phyloP scores from a whole-genome alignment of 2,888 invertebrate genomes.

The Protodeltote pygarga region DNA sequence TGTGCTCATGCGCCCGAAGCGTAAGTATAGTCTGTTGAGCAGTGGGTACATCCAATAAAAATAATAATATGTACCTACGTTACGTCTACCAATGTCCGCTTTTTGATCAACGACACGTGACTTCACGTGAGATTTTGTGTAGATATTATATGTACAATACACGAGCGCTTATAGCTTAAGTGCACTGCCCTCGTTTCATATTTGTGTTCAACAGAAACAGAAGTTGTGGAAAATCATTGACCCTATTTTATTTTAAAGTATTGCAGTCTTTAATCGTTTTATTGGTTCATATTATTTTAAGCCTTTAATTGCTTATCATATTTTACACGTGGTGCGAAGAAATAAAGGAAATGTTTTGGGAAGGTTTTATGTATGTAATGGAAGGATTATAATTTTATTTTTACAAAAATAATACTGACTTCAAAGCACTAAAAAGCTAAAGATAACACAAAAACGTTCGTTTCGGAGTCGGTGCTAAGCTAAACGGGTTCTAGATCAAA shows the following conservation, averaged over 20 bases:
- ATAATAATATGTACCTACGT: conserved; percentile 1
- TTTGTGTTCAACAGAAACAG: conserved; percentile 48
- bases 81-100: conserved; percentile 40
- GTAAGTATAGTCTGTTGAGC: conserved; percentile 5
- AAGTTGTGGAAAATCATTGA: conserved; percentile 52
- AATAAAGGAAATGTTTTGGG: too few species aligned
- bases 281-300: not conserved
- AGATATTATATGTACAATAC: not conserved
- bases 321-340: too few species aligned
- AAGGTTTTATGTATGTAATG: not conserved
- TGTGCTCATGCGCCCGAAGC: not conserved
- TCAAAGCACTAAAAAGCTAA: too few species aligned
- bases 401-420: too few species aligned
- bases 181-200: conserved; percentile 66
- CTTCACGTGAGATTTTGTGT: conserved; percentile 41
- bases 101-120: conserved; percentile 63
- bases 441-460: too few species aligned
- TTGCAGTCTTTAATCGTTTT: not conserved
- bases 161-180: conserved; percentile 57
- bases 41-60: conserved; percentile 4
- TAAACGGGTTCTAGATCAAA: too few species aligned
- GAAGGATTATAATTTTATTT: not conserved
- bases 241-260: conserved; percentile 36
- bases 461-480: too few species aligned
- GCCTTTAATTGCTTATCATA: too few species aligned